Conservation (phyloP, 2,888 invertebrate genomes). For the Trachelus iudaicus region DNA sequence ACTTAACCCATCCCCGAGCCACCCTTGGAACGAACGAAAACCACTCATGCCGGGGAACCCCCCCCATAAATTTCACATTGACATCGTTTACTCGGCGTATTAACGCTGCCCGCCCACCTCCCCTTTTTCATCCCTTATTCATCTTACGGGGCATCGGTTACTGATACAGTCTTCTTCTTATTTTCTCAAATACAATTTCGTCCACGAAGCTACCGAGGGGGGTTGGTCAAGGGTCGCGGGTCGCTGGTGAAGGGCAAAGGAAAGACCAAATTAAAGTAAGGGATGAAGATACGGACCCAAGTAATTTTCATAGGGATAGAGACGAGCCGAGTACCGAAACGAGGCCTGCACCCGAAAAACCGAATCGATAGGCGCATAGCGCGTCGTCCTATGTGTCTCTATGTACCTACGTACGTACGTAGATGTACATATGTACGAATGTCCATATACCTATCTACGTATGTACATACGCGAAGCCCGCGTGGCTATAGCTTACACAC, state of each 20-base stretch:
- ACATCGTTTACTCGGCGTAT: slow-evolving; percentile 35
- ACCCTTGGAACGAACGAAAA: slow-evolving; percentile 10
- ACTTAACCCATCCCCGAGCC: slow-evolving; percentile 9
- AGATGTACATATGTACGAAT: slow-evolving; percentile 27
- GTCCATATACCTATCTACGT: slow-evolving; percentile 20
- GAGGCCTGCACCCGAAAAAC: slow-evolving; percentile 62
- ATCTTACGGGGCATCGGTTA: too few species aligned
- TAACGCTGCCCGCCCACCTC: not conserved
- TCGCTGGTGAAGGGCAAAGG: not conserved
- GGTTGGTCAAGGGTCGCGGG: too few species aligned
- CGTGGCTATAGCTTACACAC: slow-evolving; percentile 49
- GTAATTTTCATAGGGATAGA: slow-evolving; percentile 39
- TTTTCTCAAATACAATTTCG: too few species aligned
- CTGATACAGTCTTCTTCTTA: too few species aligned
- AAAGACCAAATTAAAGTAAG: slow-evolving; percentile 13
- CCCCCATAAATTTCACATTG: slow-evolving; percentile 52
- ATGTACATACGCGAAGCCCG: slow-evolving; percentile 18
- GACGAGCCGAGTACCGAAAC: slow-evolving; percentile 47
- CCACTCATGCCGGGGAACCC: slow-evolving; percentile 24
- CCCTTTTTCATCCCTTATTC: too few species aligned
- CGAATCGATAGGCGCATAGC: slow-evolving; percentile 63
- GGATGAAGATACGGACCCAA: slow-evolving; percentile 19
- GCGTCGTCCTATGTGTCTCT: slow-evolving; percentile 24
- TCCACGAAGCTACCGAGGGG: too few species aligned
- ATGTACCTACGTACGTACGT: slow-evolving; percentile 19